Evolutionary conservation across 2,888 invertebrate genomes (phyloP).

Genomic region (Nysson spinosus): DNA sequence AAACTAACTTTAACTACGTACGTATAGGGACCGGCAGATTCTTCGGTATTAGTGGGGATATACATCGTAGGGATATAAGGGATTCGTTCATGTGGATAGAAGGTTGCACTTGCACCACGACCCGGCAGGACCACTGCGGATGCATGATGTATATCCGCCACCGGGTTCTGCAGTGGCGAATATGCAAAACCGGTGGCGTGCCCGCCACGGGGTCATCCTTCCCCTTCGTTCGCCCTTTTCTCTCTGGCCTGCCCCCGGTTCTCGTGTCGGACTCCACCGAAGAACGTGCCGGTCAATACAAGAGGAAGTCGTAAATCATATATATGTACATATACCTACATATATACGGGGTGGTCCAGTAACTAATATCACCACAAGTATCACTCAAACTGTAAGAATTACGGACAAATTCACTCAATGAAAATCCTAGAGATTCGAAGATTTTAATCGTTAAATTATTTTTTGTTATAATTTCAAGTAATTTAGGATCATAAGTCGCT

Average conservation of each 20-base stretch:
- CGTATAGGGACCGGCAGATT: conserved; percentile 5
- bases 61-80: conserved; percentile 9
- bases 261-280: conserved; percentile 48
- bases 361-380: too few species aligned
- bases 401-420: too few species aligned
- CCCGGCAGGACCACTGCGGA: conserved; percentile 52
- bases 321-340: conserved; percentile 1
- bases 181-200: conserved; percentile 68
- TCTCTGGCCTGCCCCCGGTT: conserved; percentile 15
- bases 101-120: conserved; percentile 63
- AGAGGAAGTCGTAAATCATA: conserved; percentile 69
- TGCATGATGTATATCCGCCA: conserved; percentile 72
- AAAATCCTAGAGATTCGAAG: too few species aligned
- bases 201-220: conserved; percentile 64
- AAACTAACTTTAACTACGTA: not conserved
- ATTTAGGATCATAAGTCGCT: too few species aligned
- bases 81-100: conserved; percentile 39
- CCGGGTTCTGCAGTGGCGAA: conserved; percentile 71
- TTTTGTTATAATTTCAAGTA: too few species aligned
- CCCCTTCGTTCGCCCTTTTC: conserved; percentile 36
- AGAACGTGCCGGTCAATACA: conserved; percentile 55
- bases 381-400: too few species aligned
- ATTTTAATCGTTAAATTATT: too few species aligned
- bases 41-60: conserved; percentile 8
- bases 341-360: too few species aligned